Percentiles rank a stretch among this genome's conserved stretches.
Evolutionary conservation across 2,797 vertebrate species (phyloP).

Genomic region (Hydrophis major): DNA sequence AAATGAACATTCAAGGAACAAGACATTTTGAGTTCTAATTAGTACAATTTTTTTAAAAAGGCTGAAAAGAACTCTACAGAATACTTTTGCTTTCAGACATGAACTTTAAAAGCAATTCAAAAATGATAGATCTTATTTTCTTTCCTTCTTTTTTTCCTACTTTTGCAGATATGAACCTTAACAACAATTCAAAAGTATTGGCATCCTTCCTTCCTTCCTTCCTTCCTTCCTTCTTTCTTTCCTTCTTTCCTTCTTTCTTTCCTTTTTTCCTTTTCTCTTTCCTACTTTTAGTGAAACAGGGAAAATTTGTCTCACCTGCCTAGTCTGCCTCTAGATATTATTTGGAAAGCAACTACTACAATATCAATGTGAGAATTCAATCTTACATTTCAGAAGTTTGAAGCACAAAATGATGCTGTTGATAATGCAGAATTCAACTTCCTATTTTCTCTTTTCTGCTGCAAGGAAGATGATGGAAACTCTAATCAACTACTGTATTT

Average conservation of each 20-base stretch:
- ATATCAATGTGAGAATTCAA: neutral
- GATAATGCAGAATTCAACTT: neutral
- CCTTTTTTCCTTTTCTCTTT: neutral
- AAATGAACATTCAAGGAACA: neutral
- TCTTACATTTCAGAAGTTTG: neutral
- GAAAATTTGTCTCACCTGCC: neutral
- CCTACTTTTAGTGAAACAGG: neutral
- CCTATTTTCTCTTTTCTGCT: neutral
- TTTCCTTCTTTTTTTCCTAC: neutral
- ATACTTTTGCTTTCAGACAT: neutral
- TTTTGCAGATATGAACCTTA: neutral
- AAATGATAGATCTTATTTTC: neutral
- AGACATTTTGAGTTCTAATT: neutral
- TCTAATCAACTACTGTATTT: no score
- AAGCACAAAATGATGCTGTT: neutral
- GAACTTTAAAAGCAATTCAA: neutral
- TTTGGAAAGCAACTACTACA: neutral
- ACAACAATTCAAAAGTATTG: neutral
- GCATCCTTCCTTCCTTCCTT: neutral
- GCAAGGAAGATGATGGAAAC: neutral
- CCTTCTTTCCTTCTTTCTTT: neutral
- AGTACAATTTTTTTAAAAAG: neutral
- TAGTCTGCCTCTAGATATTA: neutral
- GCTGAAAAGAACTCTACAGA: neutral
- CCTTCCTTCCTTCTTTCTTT: neutral